A percentile compares a stretch with the other conserved stretches of the same genome.
Conservation (phyloP, 2,888 invertebrate species). For the Callimorpha dominula region DNA sequence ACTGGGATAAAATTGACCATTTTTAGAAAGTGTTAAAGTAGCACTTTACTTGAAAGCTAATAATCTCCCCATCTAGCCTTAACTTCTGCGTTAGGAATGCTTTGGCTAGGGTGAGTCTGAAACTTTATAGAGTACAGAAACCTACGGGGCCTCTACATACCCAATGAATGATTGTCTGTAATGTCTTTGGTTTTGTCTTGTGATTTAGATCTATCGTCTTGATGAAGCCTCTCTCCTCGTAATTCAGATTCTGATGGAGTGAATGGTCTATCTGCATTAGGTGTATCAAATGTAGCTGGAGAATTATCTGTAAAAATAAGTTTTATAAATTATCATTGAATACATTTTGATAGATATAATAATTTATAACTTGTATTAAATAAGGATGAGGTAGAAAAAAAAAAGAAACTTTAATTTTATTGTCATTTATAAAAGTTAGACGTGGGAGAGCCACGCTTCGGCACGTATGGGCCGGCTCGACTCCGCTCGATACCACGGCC, state of each 20-base stretch:
- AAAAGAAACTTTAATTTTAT: no score
- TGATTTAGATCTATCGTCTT: conserved; percentile 46
- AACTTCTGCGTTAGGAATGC: no score
- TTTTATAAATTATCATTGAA: not conserved
- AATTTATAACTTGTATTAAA: no score
- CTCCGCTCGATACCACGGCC: no score
- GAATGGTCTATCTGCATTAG: conserved; percentile 83
- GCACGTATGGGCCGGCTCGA: no score
- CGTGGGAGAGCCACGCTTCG: no score
- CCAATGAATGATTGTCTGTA: conserved; percentile 77
- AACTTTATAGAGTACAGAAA: not conserved
- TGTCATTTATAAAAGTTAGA: no score
- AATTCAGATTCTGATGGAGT: conserved; percentile 66
- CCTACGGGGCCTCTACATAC: conserved; percentile 55
- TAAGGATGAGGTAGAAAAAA: no score
- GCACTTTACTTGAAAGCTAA: no score
- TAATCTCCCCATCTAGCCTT: no score
- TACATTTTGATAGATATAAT: not conserved
- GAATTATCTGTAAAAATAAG: conserved; percentile 88
- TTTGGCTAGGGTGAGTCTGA: not conserved
- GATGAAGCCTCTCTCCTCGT: conserved; percentile 49
- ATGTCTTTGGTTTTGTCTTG: conserved; percentile 67
- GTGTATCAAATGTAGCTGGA: conserved; percentile 98
- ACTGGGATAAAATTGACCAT: no score
- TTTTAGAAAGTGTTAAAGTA: no score